Percentiles rank a stretch among this genome's conserved stretches.
These are phyloP conservation scores for Rhyacophila evoluta DNA, from an alignment of 2,888 invertebrate genomes.

Conservation along the genomic window DNA sequence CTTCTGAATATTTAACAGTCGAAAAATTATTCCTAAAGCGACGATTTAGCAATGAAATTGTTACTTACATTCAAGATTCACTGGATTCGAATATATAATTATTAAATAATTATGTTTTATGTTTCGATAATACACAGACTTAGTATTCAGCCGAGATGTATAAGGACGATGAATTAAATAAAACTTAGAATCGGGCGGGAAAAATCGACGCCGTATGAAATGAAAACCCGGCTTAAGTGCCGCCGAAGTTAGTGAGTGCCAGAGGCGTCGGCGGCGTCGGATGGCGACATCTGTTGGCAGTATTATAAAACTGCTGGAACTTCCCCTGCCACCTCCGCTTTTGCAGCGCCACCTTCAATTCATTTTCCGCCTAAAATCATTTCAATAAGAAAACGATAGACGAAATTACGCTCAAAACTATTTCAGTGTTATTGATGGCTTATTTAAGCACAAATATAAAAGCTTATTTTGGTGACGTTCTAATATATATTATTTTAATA, in stretches of 20 bases:
- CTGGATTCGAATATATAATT: too few relatives aligned
- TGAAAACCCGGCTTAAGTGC: neutral
- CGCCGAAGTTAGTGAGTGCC: constrained; percentile 7
- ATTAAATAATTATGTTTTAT: too few relatives aligned
- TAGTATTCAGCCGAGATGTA: too few relatives aligned
- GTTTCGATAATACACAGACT: too few relatives aligned
- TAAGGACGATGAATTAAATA: too few relatives aligned
- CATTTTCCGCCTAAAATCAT: neutral
- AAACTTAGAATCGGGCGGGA: neutral
- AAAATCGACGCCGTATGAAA: neutral
- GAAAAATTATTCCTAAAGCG: too few relatives aligned
- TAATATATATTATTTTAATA: too few relatives aligned
- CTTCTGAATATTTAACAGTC: too few relatives aligned
- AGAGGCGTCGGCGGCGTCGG: neutral
- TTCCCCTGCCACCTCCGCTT: neutral
- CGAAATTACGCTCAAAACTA: neutral
- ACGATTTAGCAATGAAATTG: too few relatives aligned
- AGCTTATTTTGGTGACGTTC: too few relatives aligned
- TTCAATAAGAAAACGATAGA: neutral
- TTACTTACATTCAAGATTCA: too few relatives aligned
- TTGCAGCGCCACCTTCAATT: neutral
- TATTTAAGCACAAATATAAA: too few relatives aligned
- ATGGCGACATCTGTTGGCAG: constrained; percentile 41
- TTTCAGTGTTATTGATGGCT: neutral
- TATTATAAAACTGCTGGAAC: constrained; percentile 26